These are phyloP conservation scores for Moxostoma hubbsi DNA, from an alignment of 2,797 vertebrate genomes.

Conservation along the genomic window DNA sequence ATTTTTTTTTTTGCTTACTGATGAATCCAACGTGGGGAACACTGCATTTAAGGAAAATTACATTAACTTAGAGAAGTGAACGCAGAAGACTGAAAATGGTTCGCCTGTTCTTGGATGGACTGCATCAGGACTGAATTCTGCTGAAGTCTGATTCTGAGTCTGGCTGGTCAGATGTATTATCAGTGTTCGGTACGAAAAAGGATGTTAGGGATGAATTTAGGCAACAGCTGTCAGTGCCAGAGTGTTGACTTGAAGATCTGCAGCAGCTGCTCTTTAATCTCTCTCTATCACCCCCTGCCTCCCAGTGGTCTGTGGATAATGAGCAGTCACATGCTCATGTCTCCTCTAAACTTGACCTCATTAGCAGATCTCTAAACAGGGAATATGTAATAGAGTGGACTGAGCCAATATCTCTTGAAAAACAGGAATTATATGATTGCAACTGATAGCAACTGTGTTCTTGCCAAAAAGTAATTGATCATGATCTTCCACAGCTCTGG, in stretches of 20 bases:
- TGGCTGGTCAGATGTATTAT: background rate
- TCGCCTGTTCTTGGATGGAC: background rate
- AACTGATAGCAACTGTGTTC: background rate
- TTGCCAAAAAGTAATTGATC: background rate
- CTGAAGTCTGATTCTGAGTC: background rate
- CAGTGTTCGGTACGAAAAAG: background rate
- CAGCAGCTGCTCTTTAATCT: constrained; percentile 26
- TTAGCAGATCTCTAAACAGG: constrained; percentile 16
- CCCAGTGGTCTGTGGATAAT: constrained; percentile 2
- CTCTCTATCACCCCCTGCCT: constrained; percentile 1
- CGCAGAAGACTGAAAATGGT: background rate
- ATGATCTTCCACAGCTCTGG: background rate
- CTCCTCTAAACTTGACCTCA: constrained; percentile 31
- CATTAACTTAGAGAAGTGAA: too few relatives aligned
- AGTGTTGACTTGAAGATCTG: constrained; percentile 34
- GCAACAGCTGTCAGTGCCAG: constrained; percentile 19
- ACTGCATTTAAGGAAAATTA: background rate
- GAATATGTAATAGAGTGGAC: background rate
- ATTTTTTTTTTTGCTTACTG: background rate
- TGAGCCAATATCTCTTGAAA: background rate
- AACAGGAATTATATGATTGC: background rate
- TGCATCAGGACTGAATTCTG: constrained; percentile 4
- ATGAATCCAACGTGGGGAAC: constrained; percentile 29
- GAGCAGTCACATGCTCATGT: background rate
- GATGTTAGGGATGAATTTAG: constrained; percentile 6